phyloP scores from a whole-genome alignment of 2,888 invertebrate genomes.

The Caenorhabditis afra region DNA sequence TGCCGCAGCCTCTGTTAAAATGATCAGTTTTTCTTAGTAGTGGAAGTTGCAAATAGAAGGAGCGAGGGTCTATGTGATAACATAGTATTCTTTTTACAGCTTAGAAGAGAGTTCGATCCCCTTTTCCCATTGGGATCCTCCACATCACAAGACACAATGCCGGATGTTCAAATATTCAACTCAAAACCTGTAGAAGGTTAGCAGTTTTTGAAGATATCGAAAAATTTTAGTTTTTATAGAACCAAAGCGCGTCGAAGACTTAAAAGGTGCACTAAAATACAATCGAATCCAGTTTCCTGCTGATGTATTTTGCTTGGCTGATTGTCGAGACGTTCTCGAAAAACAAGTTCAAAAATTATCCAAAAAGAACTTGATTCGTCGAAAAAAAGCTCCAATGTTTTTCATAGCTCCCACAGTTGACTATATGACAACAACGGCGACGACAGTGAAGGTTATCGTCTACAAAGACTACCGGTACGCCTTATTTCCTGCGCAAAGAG shows the following conservation, averaged over 20 bases:
- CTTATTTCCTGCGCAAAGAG: too few species aligned
- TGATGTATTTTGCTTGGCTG: conserved; percentile 14
- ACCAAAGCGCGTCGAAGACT: conserved; percentile 14
- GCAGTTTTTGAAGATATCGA: not conserved
- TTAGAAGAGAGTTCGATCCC: conserved; percentile 70
- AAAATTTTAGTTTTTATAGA: conserved; percentile 17
- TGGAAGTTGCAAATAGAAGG: too few species aligned
- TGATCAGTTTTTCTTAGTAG: conserved; percentile 3
- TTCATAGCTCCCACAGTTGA: conserved; percentile 74
- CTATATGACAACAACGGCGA: conserved; percentile 73
- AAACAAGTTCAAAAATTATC: conserved; percentile 28
- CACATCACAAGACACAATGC: conserved; percentile 15
- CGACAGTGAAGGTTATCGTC: conserved; percentile 75
- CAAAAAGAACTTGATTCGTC: conserved; percentile 17
- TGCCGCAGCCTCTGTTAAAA: not conserved
- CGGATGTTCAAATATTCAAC: conserved; percentile 21
- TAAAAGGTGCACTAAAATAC: not conserved
- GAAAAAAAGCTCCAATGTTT: conserved; percentile 43
- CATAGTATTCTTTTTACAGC: too few species aligned
- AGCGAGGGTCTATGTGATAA: too few species aligned
- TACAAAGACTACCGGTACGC: conserved; percentile 56
- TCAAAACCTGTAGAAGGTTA: conserved; percentile 30
- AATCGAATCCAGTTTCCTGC: conserved; percentile 12
- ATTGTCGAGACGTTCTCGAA: conserved; percentile 25
- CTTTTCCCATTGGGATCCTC: conserved; percentile 36